Percentiles rank a stretch among this genome's conserved stretches.
Evolutionary conservation across 1,140 invertebrate species (phyloP).

Genomic region (Brachionus sp.): DNA sequence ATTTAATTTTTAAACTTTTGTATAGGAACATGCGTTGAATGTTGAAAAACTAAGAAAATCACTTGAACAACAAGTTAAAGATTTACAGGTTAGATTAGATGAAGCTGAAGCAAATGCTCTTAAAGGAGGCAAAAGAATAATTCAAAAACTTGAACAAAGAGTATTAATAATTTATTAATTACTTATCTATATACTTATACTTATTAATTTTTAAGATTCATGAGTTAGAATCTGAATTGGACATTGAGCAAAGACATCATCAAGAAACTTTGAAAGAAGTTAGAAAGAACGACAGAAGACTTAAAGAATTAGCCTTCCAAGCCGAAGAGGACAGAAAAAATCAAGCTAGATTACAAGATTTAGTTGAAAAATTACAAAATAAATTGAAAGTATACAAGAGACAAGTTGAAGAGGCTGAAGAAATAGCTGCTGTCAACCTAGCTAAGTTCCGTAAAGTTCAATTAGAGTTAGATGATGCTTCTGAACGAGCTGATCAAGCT

Average conservation of each 20-base stretch:
- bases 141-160: slow-evolving; percentile 64
- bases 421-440: slow-evolving; percentile 94
- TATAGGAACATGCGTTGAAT: slow-evolving; percentile 78
- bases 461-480: slow-evolving; percentile 72
- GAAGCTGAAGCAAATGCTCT: slow-evolving; percentile 92
- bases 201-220: slow-evolving; percentile 48
- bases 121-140: slow-evolving; percentile 87
- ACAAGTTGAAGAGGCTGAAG: slow-evolving; percentile 97
- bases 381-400: slow-evolving; percentile 99
- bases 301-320: slow-evolving; percentile 77
- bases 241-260: slow-evolving; percentile 94
- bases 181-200: not conserved
- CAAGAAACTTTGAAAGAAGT: slow-evolving; percentile 66
- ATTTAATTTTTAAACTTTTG: not conserved
- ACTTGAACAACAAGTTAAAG: slow-evolving; percentile 94
- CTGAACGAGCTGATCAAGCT: slow-evolving; percentile 93
- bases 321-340: slow-evolving; percentile 95
- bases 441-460: slow-evolving; percentile 96
- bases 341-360: slow-evolving; percentile 93
- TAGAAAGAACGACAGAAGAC: slow-evolving; percentile 74
- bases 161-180: not conserved
- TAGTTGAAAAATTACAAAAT: slow-evolving; percentile 96
- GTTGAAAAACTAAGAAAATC: slow-evolving; percentile 96
- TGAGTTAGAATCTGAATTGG: slow-evolving; percentile 92
- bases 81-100: slow-evolving; percentile 89